A percentile compares a stretch with the other conserved stretches of the same genome.
phyloP scores from a whole-genome alignment of 2,113 vertebrate species.

The Phylloscopus trochiloides region DNA sequence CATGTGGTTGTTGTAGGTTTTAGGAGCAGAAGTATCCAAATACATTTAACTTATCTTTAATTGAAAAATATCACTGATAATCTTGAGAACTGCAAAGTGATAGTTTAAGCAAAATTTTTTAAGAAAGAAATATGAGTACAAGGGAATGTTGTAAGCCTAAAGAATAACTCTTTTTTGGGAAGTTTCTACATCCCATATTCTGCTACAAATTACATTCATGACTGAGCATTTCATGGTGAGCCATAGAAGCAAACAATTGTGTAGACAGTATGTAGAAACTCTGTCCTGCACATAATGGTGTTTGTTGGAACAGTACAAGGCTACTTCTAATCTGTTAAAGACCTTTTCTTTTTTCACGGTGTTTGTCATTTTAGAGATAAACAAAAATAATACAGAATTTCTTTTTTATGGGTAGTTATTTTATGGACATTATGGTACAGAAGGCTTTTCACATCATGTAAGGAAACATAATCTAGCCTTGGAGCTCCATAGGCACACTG shows the following conservation, averaged over 20 bases:
- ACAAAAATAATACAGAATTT: not conserved
- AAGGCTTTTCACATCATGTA: not conserved
- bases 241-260: not conserved
- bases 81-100: not conserved
- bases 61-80: not conserved
- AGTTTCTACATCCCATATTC: not conserved
- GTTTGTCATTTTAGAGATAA: not conserved
- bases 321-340: not conserved
- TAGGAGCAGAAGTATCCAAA: not conserved
- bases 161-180: rapidly evolving
- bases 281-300: not conserved
- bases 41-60: not conserved
- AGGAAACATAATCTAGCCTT: not conserved
- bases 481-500: rapidly evolving
- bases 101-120: not conserved
- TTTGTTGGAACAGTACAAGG: not conserved
- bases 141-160: not conserved
- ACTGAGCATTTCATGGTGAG: not conserved
- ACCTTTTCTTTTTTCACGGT: not conserved
- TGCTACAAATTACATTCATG: not conserved
- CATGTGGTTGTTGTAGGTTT: not conserved
- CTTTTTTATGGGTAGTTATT: not conserved
- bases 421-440: not conserved
- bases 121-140: not conserved
- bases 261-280: not conserved